Percentiles rank a stretch among this genome's conserved stretches.
These are phyloP conservation scores for Clavelina lepadiformis DNA, from an alignment of 23 tunicate genomes.

Conservation along the genomic window DNA sequence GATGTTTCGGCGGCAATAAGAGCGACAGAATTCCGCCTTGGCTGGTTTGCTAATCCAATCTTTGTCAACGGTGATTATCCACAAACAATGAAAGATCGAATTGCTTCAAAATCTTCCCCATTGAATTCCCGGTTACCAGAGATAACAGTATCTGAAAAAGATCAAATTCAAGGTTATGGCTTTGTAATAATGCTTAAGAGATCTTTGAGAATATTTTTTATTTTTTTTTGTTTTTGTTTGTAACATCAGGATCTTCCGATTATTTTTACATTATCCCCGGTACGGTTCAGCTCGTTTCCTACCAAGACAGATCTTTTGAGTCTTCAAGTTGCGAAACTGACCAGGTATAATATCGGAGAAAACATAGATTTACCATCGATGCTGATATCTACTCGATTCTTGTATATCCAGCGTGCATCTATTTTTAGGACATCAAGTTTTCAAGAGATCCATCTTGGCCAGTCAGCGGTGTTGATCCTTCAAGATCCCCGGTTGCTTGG, in stretches of 20 bases:
- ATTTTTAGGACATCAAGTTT: conserved; percentile 34
- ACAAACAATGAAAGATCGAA: conserved; percentile 51
- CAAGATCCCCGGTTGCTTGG: conserved; percentile 63
- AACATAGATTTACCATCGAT: neutral
- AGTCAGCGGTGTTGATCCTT: conserved; percentile 13
- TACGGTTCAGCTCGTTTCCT: conserved; percentile 31
- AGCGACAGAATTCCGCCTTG: conserved; percentile 66
- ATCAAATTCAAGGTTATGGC: conserved; percentile 52
- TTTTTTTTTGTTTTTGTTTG: neutral
- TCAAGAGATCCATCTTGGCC: conserved; percentile 53
- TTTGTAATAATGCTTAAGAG: neutral
- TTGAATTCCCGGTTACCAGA: conserved; percentile 26
- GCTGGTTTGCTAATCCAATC: conserved; percentile 94
- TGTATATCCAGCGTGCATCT: no score
- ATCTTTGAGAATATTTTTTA: neutral
- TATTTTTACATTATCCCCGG: conserved; percentile 74
- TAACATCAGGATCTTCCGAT: conserved; percentile 57
- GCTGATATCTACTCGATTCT: no score
- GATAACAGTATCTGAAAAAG: conserved; percentile 40
- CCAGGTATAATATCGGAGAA: conserved; percentile 22
- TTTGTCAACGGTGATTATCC: conserved; percentile 86
- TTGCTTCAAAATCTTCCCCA: conserved; percentile 7
- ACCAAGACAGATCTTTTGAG: neutral
- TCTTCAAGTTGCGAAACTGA: conserved; percentile 28
- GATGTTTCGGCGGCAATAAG: conserved; percentile 74